Evolutionary conservation across 2,797 vertebrate genomes (phyloP), one percentile per base, ranked within the genome.

Genomic region (Hypotaenidia philippensis): DNA sequence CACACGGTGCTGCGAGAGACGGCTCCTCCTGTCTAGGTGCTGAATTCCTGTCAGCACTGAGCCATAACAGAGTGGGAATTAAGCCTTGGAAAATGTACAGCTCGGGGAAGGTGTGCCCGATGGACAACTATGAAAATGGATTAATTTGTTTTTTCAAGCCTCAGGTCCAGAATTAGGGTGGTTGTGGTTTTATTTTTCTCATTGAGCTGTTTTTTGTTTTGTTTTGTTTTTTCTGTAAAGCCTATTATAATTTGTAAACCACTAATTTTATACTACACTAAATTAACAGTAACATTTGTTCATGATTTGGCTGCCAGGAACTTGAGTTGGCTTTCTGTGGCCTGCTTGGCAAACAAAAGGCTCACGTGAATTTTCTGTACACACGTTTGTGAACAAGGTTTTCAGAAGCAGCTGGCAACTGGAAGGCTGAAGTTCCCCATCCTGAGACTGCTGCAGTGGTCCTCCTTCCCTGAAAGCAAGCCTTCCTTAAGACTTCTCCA

Each of bases 271-370:
- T 77, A 61, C 81, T 77, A 36, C 11, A 53, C 21, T 38, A 90
- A 94, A 92, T 82, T 84, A 92, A 41, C 41, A 70, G 50, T 49
- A 91, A 84, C 49, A 57, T 66, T 93, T 94, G 64, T 66, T 94
- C 83, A 32, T 40, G 36, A 89, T 87, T 87, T 95, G 85, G 17
- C 71, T 87, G 68, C 90, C 87, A 87, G 64, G 31, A 89, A 69
- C 45, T 55, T 50, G 12, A 64, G 40, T 87, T 91, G 84, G 41
- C 22, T 89, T 91, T 78, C 57, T 66, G 45, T 75, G 79, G 25
- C 45, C 50, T 78, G 45, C 49, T 57, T 87, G 80, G 49, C 60
- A 91, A 91, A 84, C 8, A 77, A 86, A 83, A 83, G 21, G 16
- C 13, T 4, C 68, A 36, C 15, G 32, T 5, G 75, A 9, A 50